Percentiles rank a stretch among this genome's conserved stretches.
These are phyloP conservation scores for Liolophura sinensis DNA, from an alignment of 1,140 invertebrate genomes.

Conservation along the genomic window DNA sequence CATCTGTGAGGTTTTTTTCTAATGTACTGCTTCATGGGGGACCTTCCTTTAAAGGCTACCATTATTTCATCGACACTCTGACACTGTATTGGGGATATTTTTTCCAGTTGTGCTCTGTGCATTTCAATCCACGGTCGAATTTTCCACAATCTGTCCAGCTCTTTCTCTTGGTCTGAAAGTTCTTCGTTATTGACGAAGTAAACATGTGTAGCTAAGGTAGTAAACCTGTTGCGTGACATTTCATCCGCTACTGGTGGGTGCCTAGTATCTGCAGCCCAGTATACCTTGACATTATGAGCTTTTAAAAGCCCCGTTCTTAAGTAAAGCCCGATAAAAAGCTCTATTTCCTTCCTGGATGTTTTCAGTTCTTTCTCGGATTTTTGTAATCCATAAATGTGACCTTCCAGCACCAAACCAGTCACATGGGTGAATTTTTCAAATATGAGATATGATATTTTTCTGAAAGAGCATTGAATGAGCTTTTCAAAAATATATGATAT, in stretches of 20 bases:
- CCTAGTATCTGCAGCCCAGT: conserved; percentile 20
- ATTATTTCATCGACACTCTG: conserved; percentile 24
- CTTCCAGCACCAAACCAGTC: too few species aligned
- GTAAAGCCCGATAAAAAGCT: conserved; percentile 13
- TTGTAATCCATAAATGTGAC: conserved; percentile 10
- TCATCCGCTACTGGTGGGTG: conserved; percentile 13
- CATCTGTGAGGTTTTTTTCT: conserved; percentile 16
- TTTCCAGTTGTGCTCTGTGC: conserved; percentile 5
- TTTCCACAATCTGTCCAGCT: conserved; percentile 17
- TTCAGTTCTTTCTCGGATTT: conserved; percentile 9
- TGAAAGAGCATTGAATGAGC: too few species aligned
- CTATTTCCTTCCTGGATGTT: conserved; percentile 13
- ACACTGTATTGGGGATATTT: conserved; percentile 12
- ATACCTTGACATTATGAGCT: conserved; percentile 3
- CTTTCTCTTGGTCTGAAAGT: conserved; percentile 6
- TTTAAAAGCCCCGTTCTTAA: conserved; percentile 17
- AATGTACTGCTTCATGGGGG: conserved; percentile 29
- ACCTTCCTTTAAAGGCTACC: conserved; percentile 55
- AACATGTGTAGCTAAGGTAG: conserved; percentile 2
- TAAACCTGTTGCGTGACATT: conserved; percentile 16
- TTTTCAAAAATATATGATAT: too few species aligned
- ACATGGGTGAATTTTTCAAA: too few species aligned
- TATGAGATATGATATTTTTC: too few species aligned
- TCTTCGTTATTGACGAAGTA: conserved; percentile 20
- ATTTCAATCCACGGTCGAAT: conserved; percentile 14